Evolutionary conservation across 2,888 invertebrate genomes (phyloP).

Genomic region (Glyphotaelius pellucidus): DNA sequence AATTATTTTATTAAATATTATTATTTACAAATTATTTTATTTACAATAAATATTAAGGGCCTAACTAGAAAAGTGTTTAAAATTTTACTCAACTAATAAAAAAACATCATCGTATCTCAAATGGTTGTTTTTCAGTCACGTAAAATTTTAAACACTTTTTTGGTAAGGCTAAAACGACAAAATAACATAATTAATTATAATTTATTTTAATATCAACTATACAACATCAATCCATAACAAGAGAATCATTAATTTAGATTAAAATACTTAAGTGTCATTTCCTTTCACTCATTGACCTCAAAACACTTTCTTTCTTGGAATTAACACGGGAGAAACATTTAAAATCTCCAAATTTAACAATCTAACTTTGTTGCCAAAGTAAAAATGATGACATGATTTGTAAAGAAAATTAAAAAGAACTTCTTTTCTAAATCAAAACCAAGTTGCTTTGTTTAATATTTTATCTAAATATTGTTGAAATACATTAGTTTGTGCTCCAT

Average conservation of each 20-base stretch:
- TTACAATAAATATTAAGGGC: no score
- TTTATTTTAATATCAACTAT: conserved; percentile 36
- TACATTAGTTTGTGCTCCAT: neutral
- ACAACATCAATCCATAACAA: conserved; percentile 10
- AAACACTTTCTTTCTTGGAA: neutral
- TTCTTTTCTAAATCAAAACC: neutral
- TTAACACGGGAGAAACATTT: neutral
- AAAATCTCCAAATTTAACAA: neutral
- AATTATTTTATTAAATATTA: no score
- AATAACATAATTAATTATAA: conserved; percentile 16
- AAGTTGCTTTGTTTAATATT: neutral
- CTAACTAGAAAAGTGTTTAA: neutral
- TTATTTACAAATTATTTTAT: no score
- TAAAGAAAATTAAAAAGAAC: neutral
- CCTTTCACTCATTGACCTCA: neutral
- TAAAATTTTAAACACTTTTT: no score
- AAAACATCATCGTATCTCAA: no score
- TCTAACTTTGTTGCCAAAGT: no score
- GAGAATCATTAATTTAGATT: neutral
- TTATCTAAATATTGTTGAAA: neutral
- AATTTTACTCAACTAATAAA: no score
- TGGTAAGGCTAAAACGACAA: neutral
- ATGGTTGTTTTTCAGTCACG: no score
- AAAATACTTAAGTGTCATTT: conserved; percentile 6
- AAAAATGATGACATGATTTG: neutral